Conservation (phyloP, 2,797 vertebrate species). For the Jordanella pulchra region DNA sequence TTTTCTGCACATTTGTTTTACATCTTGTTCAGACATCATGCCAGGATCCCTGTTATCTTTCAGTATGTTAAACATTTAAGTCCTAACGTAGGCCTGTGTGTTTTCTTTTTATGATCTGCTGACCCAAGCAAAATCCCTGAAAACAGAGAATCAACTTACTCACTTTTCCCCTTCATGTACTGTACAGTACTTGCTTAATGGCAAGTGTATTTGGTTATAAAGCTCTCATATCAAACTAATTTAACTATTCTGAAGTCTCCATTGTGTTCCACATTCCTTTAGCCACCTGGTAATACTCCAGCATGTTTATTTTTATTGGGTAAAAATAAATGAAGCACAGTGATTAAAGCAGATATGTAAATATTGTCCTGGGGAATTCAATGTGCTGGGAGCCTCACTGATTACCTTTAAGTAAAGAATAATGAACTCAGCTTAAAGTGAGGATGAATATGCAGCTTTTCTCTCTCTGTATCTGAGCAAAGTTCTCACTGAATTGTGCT, state of each 20-base stretch:
- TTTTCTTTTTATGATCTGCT: conserved; percentile 40
- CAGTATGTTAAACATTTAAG: conserved; percentile 59
- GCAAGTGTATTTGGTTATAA: conserved; percentile 48
- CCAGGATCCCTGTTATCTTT: conserved; percentile 49
- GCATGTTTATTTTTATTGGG: conserved; percentile 74
- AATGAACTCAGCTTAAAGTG: conserved; percentile 66
- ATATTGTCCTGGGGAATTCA: conserved; percentile 65
- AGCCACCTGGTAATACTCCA: conserved; percentile 78
- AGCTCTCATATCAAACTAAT: conserved; percentile 71
- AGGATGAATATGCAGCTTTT: conserved; percentile 67
- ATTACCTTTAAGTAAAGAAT: conserved; percentile 81
- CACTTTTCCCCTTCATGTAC: conserved; percentile 14
- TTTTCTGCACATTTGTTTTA: conserved; percentile 72
- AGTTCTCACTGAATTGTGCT: background rate
- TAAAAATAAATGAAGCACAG: conserved; percentile 77
- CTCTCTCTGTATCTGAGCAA: conserved; percentile 44
- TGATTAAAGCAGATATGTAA: conserved; percentile 81
- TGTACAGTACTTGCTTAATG: conserved; percentile 21
- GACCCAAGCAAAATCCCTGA: conserved; percentile 46
- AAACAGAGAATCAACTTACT: conserved; percentile 31
- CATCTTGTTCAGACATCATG: conserved; percentile 66
- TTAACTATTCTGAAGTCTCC: conserved; percentile 38
- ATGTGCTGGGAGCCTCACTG: conserved; percentile 60
- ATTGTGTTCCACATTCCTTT: conserved; percentile 59
- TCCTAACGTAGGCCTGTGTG: conserved; percentile 47